Evolutionary conservation across 2,113 vertebrate species (phyloP), one percentile per base, ranked within the genome.

Genomic region (Myiopsitta monachus): DNA sequence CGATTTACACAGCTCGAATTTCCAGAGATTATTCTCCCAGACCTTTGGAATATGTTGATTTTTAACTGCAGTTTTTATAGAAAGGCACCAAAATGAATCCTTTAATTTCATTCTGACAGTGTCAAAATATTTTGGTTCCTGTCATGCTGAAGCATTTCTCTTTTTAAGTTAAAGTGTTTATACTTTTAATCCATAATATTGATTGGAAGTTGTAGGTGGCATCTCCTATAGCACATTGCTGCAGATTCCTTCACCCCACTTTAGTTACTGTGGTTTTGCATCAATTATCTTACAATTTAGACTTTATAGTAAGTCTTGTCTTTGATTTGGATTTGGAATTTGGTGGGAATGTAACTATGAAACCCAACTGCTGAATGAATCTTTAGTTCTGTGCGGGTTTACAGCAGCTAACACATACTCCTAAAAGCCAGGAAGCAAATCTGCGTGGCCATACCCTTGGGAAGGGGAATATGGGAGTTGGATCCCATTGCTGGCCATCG

Each of bases 401-500:
- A n/a, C 17, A 66, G 23, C 24, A 39, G 30, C n/a, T 24, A 31
- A n/a, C 8, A 30, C 62, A 33, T 28, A 33, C 22, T 26, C 24
- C 57, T 59, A 36, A 59, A 36, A 36, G 24, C 9, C 33, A 33
- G 68, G 31, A 36, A 10, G 36, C 3, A 6, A n/a, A 61, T 66
- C 5, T 22, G 22, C 4, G 1, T 47, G 41, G 27, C 96, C 94
- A 28, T 95, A 98, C 97, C 98, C 39, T 0, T 95, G 96, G 9
- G 89, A 73, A 47, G 94, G 95, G 72, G 96, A 54, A 51, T 96
- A 92, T 4, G 82, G 95, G 47, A 92, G 94, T 43, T 82, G 96
- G 1, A 87, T 94, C 49, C 97, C 89, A 4, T 97, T 76, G 11
- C 97, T 87, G 54, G 96, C 95, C 93, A 95, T 90, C 11, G 74